Percentiles rank a stretch among this genome's conserved stretches.
These are phyloP conservation scores for Stegastes partitus DNA, from an alignment of 2,113 vertebrate species.

Conservation along the genomic window DNA sequence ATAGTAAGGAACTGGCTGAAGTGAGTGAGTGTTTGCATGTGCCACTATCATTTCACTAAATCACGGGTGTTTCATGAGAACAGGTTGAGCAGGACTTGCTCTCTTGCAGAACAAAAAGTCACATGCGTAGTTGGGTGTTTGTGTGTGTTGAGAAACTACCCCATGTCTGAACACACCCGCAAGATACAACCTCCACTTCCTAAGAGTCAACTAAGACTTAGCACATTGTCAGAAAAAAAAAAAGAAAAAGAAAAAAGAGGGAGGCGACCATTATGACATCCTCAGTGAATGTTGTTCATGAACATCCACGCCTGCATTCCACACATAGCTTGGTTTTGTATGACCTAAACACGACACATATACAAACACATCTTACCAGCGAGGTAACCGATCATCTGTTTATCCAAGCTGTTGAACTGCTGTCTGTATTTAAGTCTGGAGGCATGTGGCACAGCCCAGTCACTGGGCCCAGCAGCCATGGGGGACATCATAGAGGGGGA, in stretches of 20 bases:
- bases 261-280: conserved; percentile 31
- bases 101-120: conserved; percentile 9
- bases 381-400: conserved; percentile 94
- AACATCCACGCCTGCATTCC: conserved; percentile 51
- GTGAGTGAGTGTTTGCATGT: conserved; percentile 1
- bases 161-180: conserved; percentile 60
- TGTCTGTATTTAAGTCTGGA: conserved; percentile 96
- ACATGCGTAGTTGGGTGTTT: conserved; percentile 10
- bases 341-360: conserved; percentile 24
- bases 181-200: conserved; percentile 21
- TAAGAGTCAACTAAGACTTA: conserved; percentile 17
- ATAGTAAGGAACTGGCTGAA: conserved; percentile 12
- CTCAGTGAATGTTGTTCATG: conserved; percentile 5
- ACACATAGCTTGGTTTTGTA: conserved; percentile 37
- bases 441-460: conserved; percentile 96
- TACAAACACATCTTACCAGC: conserved; percentile 87
- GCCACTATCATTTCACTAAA: conserved; percentile 7
- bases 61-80: conserved; percentile 47
- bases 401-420: conserved; percentile 96
- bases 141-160: conserved; percentile 41
- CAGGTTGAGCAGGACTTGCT: conserved; percentile 55
- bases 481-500: conserved; percentile 90
- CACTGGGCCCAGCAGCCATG: conserved; percentile 83
- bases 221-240: neutral
- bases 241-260: conserved; percentile 24